Evolutionary conservation across 2,113 vertebrate genomes (phyloP).

Genomic region (Anoplopoma fimbria): DNA sequence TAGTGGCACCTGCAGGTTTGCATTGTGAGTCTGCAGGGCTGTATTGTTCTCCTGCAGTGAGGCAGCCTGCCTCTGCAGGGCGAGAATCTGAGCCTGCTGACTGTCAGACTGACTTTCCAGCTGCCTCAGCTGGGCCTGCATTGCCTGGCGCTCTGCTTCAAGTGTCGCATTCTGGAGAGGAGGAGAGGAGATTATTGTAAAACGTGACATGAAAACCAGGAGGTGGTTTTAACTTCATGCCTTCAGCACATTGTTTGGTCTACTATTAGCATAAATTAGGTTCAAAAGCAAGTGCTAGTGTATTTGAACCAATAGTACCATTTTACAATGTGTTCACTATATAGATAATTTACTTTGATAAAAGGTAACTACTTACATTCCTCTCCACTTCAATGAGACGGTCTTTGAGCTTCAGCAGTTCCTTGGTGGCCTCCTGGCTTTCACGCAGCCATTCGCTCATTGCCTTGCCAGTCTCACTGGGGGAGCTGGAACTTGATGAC

Average conservation of each 20-base stretch:
- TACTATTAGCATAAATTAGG: not conserved
- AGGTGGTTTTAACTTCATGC: not conserved
- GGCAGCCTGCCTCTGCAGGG: conserved; percentile 94
- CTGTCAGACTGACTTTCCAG: conserved; percentile 93
- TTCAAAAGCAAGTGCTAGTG: not conserved
- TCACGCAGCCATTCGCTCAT: conserved; percentile 93
- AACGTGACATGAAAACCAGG: not conserved
- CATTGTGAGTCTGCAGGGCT: conserved; percentile 94
- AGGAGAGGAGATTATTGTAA: not conserved
- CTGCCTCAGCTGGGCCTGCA: conserved; percentile 93
- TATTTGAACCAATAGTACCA: not conserved
- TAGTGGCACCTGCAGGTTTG: conserved; percentile 92
- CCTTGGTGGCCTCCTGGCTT: conserved; percentile 94
- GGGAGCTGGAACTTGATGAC: conserved; percentile 83
- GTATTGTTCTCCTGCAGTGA: conserved; percentile 97
- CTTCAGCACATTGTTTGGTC: not conserved
- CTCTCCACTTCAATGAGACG: conserved; percentile 94
- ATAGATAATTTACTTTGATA: not conserved
- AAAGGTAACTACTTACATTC: conserved; percentile 49
- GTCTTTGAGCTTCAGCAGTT: conserved; percentile 95
- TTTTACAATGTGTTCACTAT: not conserved
- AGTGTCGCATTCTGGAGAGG: conserved; percentile 92
- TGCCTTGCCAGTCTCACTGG: conserved; percentile 82
- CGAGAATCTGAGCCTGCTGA: conserved; percentile 94
- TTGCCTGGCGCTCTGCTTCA: conserved; percentile 95